Base-by-base conservation (phyloP, 2,797 vertebrate genomes). In the Leuciscus waleckii region DNA sequence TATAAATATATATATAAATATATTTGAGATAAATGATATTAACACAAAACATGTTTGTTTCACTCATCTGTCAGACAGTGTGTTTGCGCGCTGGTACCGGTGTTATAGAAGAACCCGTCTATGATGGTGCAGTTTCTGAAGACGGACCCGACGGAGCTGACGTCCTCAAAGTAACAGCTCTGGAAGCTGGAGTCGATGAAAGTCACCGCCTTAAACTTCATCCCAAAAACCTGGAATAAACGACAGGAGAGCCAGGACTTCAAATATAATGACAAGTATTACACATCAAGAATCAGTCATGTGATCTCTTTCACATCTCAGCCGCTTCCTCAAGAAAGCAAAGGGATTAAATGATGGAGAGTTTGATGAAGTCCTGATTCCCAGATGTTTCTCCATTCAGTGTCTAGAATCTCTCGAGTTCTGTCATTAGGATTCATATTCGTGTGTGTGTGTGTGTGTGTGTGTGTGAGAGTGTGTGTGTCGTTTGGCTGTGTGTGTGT, bases 171-270 rank as follows among this genome's bases (percentile, higher is more conserved):
- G 89, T 94, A 91, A 90, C 98, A 99, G 90, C 95, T 95, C 86
- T 96, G 97, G 93, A 99, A 99, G 70, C 96, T 94, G 0, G 97
- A 97, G 91, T 99, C 96, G 88, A 98, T 95, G 90, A 99, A 99
- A 35, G 95, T 98, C 90, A 99, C 97, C 0, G 97, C 96, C 91
- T 95, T 98, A 90, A 99, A 96, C 92, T 98, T 99, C 97, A 99
- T 98, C 76, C 91, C 95, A 85, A 96, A 88, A 99, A 99, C 90
- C 98, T 99, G 94, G 89, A 32, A 92, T 76, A 58, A 51, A 79
- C 11, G 2, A 65, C 79, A 54, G 11, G 43, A 54, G 26, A 9
- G 49, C 11, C 32, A 39, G 65, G 3, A 19, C 79, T 41, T 78
- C 10, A 41, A 17, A 14, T 76, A 37, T 2, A 8, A 14, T 14